Evolutionary conservation across 2,113 vertebrate species (phyloP).

Genomic region (Oreotrochilus melanogaster): DNA sequence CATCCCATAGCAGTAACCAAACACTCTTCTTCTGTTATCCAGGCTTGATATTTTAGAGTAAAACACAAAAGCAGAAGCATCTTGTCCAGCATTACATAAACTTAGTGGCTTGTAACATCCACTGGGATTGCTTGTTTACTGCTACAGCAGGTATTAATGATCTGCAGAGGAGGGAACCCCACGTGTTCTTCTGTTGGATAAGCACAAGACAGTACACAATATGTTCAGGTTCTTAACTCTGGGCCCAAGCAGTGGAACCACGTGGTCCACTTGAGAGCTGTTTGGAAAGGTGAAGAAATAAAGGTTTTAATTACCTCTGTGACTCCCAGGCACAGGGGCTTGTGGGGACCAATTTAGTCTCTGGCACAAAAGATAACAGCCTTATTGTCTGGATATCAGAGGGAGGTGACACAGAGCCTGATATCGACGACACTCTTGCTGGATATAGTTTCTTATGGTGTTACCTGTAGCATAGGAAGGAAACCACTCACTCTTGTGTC

Average conservation of each 20-base stretch:
- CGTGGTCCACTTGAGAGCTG: fast-evolving
- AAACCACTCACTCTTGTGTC: neutral
- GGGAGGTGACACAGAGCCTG: neutral
- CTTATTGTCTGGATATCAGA: neutral
- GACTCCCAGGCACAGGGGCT: neutral
- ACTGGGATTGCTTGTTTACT: neutral
- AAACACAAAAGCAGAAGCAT: neutral
- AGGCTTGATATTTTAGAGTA: neutral
- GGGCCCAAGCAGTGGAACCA: neutral
- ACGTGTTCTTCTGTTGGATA: neutral
- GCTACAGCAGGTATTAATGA: neutral
- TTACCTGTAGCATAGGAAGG: neutral
- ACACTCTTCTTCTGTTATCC: neutral
- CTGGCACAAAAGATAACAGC: neutral
- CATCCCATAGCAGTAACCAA: neutral
- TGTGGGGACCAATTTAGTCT: neutral
- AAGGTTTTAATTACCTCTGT: neutral
- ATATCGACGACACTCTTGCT: neutral
- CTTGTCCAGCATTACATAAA: neutral
- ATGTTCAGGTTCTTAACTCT: neutral
- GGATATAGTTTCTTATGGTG: neutral
- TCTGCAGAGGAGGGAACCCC: neutral
- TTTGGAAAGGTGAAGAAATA: neutral
- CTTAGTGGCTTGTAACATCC: neutral
- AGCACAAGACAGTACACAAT: fast-evolving